A percentile compares a stretch with the other conserved stretches of the same genome.
phyloP scores from a whole-genome alignment of 30 jellyfish, hydroid and myxozoan species.

The Aurelia coerulea region DNA sequence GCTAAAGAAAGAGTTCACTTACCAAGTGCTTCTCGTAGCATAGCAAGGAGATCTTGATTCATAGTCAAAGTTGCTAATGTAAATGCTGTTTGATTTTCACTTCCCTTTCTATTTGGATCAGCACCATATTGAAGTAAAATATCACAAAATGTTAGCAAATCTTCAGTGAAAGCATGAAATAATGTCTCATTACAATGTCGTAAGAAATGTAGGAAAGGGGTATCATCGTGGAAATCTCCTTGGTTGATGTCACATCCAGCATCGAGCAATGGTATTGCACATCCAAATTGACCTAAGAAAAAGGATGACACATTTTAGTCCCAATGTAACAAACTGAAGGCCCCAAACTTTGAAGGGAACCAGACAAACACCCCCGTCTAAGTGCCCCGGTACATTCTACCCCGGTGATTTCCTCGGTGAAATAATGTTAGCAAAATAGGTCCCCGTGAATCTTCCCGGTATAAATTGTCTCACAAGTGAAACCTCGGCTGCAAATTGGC shows the following conservation, averaged over 20 bases:
- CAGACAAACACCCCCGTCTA: no score
- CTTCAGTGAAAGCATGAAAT: constrained; percentile 16
- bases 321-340: no score
- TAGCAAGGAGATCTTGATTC: constrained; percentile 26
- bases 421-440: no score
- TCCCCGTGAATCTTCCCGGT: no score
- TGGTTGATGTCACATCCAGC: constrained; percentile 68
- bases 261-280: constrained; percentile 74
- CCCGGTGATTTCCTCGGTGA: no score
- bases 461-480: no score
- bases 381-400: no score
- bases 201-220: constrained; percentile 61
- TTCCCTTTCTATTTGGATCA: constrained; percentile 24
- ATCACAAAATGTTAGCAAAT: constrained; percentile 52
- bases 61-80: constrained; percentile 38
- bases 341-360: no score
- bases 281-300: constrained; percentile 40
- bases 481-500: no score
- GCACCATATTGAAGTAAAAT: constrained; percentile 80
- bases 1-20: constrained; percentile 7
- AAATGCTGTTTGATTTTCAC: constrained; percentile 69
- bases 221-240: constrained; percentile 52
- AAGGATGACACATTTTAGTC: no score
- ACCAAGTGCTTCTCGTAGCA: constrained; percentile 63
- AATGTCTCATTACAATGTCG: constrained; percentile 49